Evolutionary conservation across 2,888 invertebrate genomes (phyloP).

Genomic region (Diaphora mendica): DNA sequence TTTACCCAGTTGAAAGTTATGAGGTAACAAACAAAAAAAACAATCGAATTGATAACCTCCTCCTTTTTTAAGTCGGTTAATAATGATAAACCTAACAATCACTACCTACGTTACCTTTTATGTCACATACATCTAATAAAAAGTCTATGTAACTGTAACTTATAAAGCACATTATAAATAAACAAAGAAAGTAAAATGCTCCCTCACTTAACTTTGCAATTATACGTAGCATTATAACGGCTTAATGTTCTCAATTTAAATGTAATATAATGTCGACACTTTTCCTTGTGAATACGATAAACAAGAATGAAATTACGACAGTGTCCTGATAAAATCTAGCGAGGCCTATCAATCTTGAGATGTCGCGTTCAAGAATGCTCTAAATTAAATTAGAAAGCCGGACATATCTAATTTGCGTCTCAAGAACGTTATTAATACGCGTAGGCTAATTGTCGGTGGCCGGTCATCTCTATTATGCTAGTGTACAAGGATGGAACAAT

Average conservation of each 20-base stretch:
- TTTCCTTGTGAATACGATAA: constrained; percentile 2
- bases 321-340: constrained; percentile 42
- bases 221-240: not conserved
- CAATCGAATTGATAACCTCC: no score
- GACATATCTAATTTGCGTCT: constrained; percentile 70
- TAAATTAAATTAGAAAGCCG: constrained; percentile 81
- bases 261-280: not conserved
- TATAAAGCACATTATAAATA: no score
- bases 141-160: no score
- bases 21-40: no score
- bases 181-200: not conserved
- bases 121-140: no score
- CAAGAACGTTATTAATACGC: constrained; percentile 76
- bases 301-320: constrained; percentile 11
- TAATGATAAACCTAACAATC: no score
- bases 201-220: not conserved
- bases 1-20: no score
- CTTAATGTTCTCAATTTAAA: not conserved
- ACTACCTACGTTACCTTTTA: no score
- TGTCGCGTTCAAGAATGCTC: constrained; percentile 65
- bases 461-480: constrained; percentile 75
- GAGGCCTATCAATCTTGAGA: constrained; percentile 56
- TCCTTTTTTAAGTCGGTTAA: no score
- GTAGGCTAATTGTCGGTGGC: constrained; percentile 79
- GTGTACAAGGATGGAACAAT: constrained; percentile 32